Evolutionary conservation across 2,113 vertebrate species (phyloP).

Genomic region (Anguilla rostrata): DNA sequence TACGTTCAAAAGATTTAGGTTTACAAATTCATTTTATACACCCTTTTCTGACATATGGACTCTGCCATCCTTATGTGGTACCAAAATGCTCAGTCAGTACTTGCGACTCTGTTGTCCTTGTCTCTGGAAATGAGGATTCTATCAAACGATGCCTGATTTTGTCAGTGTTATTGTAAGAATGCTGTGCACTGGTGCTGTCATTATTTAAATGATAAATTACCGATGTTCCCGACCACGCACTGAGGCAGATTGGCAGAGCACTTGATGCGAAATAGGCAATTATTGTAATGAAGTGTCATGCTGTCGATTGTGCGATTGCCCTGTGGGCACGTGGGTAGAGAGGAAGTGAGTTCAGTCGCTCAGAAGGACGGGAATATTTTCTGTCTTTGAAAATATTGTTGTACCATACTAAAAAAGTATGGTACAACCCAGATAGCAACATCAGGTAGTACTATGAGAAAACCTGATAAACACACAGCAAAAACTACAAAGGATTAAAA

Average conservation of each 20-base stretch:
- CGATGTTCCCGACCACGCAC: conserved; percentile 30
- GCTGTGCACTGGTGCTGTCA: background rate
- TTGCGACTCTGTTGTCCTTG: background rate
- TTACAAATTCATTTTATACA: too few species aligned
- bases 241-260: conserved; percentile 50
- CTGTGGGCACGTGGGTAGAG: conserved; percentile 46
- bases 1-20: too few species aligned
- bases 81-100: background rate
- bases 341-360: conserved; percentile 52
- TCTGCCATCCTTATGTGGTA: too few species aligned
- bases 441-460: too few species aligned
- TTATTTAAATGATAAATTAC: conserved; percentile 11
- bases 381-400: background rate
- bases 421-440: too few species aligned
- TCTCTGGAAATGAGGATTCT: background rate
- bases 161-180: background rate
- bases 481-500: too few species aligned
- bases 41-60: too few species aligned
- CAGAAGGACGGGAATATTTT: background rate
- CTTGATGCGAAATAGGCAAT: conserved; percentile 58
- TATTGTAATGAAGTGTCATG: conserved; percentile 65
- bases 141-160: background rate
- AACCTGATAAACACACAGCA: too few species aligned
- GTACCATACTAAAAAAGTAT: too few species aligned
- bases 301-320: conserved; percentile 43